Percentiles rank a stretch among this genome's conserved stretches.
Conservation (phyloP, 2,113 vertebrate genomes). For the Lepisosteus osseus region DNA sequence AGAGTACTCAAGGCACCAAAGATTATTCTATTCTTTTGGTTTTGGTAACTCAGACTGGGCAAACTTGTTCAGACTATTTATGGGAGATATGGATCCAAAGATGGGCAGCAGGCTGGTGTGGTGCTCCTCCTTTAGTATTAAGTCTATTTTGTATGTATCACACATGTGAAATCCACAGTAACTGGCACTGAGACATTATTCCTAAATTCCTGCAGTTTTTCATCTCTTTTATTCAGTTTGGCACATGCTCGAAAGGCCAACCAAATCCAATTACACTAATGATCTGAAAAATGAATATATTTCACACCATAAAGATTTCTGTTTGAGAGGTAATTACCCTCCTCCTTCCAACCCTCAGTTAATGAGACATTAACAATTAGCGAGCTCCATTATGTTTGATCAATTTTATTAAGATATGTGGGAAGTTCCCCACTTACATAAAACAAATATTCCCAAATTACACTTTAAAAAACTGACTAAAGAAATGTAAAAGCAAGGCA, state of each 20-base stretch:
- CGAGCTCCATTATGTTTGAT: conserved; percentile 34
- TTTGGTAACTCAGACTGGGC: too few species aligned
- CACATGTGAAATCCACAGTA: too few species aligned
- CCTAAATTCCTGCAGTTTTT: background rate
- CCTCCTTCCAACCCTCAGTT: conserved; percentile 28
- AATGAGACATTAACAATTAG: conserved; percentile 38
- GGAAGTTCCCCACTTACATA: conserved; percentile 5
- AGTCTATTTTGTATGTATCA: too few species aligned
- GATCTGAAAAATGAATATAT: conserved; percentile 28
- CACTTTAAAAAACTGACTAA: too few species aligned
- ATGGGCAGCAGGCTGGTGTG: too few species aligned
- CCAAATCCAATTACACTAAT: conserved; percentile 33
- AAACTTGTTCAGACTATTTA: too few species aligned
- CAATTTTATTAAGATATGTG: conserved; percentile 25
- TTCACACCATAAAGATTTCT: conserved; percentile 25
- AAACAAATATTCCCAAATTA: background rate
- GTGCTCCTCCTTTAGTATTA: too few species aligned
- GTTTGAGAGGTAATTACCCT: conserved; percentile 27
- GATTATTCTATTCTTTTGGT: too few species aligned
- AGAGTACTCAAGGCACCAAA: too few species aligned
- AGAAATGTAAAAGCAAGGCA: too few species aligned
- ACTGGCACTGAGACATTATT: background rate
- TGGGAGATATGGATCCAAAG: too few species aligned
- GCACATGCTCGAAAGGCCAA: conserved; percentile 7
- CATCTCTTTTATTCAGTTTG: background rate